Base-by-base conservation (phyloP, 2,797 vertebrate genomes). In the Buceros bicornis region DNA sequence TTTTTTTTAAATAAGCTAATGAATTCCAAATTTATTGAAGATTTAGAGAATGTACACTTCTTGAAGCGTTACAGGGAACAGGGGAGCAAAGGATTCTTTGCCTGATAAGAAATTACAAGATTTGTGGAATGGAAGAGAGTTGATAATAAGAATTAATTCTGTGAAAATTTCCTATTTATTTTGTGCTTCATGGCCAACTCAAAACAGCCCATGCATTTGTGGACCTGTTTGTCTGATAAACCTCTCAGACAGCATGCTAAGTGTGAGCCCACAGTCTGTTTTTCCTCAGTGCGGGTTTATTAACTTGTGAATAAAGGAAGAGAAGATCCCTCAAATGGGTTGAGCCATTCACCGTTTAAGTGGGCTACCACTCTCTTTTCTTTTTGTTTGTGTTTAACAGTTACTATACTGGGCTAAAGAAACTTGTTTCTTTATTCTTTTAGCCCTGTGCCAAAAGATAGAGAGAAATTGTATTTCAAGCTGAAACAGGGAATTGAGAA, bases 381-480 rank as follows among this genome's bases (percentile, higher is more conserved):
- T 40, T 40, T 40, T 40, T 40, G 37, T 40, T 40, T 89, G 14
- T 37, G 12, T 79, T 79, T 58, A 51, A 11, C 8, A 35, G 16
- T 51, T 76, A 7, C 26, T 84, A 3, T 84, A 57, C 26, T 70
- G 19, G 74, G 37, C 80, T 95, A 29, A 96, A 81, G 33, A n/a
- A 37, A 73, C 16, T 71, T 92, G 4, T 81, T 97, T 66, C 31
- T 94, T 10, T 94, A 74, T 91, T 78, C 88, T 96, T 92, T 97
- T 57, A 99, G 99, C 93, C 98, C 99, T 21, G 99, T 99, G 78
- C 99, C 99, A 21, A 99, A 99, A 97, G 99, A 99, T 90, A 98
- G 99, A 98, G 99, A 99, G 53, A 99, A 99, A 97, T 98, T 99
- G 84, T 99, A 99, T 98, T 99, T 99, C 97, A 99, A 99, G 96